A percentile compares a stretch with the other conserved stretches of the same genome.
Conservation (phyloP, 2,797 vertebrate genomes). For the Limnodromus scolopaceus region DNA sequence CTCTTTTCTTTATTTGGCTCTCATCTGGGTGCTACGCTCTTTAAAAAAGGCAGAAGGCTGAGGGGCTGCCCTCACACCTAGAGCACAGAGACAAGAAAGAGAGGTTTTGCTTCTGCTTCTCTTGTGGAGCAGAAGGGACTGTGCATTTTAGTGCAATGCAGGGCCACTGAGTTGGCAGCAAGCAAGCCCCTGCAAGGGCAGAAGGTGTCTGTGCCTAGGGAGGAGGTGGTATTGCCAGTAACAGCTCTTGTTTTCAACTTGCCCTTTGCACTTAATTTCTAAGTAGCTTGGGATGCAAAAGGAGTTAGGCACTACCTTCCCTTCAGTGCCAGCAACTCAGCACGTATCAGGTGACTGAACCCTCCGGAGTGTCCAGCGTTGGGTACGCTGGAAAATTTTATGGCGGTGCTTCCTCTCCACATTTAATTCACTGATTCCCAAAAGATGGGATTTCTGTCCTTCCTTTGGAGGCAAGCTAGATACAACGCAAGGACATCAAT, state of each 20-base stretch:
- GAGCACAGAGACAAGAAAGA: not conserved
- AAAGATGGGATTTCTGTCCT: not conserved
- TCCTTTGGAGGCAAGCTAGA: not conserved
- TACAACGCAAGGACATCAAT: not conserved
- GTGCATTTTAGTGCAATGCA: not conserved
- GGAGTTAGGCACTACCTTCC: not conserved
- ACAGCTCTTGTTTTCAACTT: not conserved
- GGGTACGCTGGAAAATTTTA: not conserved
- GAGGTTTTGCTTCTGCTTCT: not conserved
- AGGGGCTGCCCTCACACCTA: not conserved
- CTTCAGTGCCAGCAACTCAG: not conserved
- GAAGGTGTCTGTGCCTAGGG: not conserved
- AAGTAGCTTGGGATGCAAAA: not conserved
- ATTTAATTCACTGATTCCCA: not conserved
- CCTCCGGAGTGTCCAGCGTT: rapidly evolving
- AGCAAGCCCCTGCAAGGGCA: not conserved
- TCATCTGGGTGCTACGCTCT: not conserved
- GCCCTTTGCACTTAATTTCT: not conserved
- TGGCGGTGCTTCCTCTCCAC: not conserved
- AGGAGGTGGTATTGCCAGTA: not conserved
- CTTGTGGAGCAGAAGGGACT: not conserved
- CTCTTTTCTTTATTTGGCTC: not conserved
- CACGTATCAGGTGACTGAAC: not conserved
- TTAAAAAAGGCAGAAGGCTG: not conserved
- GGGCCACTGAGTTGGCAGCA: not conserved